phyloP scores from a whole-genome alignment of 2,888 invertebrate genomes.

The Plebejus anna region DNA sequence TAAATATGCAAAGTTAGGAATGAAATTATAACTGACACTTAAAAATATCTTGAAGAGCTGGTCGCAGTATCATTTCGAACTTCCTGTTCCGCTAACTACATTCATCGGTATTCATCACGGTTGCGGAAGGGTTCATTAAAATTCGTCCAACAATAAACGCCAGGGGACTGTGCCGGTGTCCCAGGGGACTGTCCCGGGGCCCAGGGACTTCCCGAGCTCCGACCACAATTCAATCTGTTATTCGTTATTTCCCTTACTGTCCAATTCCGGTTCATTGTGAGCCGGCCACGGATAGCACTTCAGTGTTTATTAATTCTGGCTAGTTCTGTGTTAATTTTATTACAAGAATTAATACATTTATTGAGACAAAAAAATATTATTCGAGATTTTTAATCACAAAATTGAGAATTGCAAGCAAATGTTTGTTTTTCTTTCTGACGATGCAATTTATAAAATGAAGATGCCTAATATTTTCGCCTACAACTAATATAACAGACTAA shows the following conservation, averaged over 20 bases:
- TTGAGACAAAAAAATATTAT: not conserved
- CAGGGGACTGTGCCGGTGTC: slow-evolving; percentile 45
- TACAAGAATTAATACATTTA: not conserved
- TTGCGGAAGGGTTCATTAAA: slow-evolving; percentile 66
- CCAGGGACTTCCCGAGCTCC: slow-evolving; percentile 58
- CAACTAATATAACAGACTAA: not conserved
- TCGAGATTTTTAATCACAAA: no score
- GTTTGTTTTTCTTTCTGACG: not conserved
- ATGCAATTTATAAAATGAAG: not conserved
- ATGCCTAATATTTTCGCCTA: no score
- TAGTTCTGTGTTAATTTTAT: not conserved
- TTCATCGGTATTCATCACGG: slow-evolving; percentile 69
- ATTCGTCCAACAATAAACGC: slow-evolving; percentile 71
- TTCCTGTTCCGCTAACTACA: slow-evolving; percentile 50
- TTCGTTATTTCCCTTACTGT: slow-evolving; percentile 58
- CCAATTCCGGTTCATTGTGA: slow-evolving; percentile 44
- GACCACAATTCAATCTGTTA: slow-evolving; percentile 69
- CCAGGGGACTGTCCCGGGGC: slow-evolving; percentile 42
- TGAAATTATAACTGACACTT: not conserved
- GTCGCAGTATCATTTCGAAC: not conserved
- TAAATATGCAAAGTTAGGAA: not conserved
- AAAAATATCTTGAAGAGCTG: not conserved
- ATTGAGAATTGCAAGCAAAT: not conserved
- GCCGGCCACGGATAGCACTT: slow-evolving; percentile 27
- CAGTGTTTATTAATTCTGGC: not conserved